Base-by-base conservation (phyloP, 2,797 vertebrate genomes). In the Phyllotis vaccarum region DNA sequence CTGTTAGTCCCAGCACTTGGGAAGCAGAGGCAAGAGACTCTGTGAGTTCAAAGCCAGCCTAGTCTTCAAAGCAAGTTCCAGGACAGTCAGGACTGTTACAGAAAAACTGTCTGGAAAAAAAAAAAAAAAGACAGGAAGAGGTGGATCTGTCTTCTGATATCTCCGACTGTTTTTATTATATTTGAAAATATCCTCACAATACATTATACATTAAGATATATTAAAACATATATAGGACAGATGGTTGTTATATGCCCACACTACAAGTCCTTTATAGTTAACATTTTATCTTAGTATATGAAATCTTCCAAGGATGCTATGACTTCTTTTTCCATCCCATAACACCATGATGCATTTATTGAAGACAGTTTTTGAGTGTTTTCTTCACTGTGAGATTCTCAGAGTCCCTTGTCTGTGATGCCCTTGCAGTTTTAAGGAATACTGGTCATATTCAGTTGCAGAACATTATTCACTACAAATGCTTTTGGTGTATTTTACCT, bases 321-420 rank as follows among this genome's bases (percentile, higher is more conserved):
- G 3, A 13, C 0, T 5, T 3, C 6, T 21, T n/a, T 5, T 58
- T 31, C 11, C 10, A 5, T 22, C 21, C 19, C 31, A 34, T 81
- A 22, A 27, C 7, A 49, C 17, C 46, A 1, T 46, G 3, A 49
- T 27, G 4, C 9, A 56, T 9, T 52, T 13, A 31, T 34, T 31
- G 8, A 1, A 6, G 5, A 0, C 0, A 6, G 2, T 16, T 34
- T 31, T 16, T 22, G 27, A 10, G 11, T 3, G 6, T 79, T 31
- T 52, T 58, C 3, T 46, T 5, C 6, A 31, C 9, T 49, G 5
- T 37, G n/a, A 54, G 21, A 31, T 16, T 83, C 60, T 31, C 5
- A 31, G 29, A 24, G 0, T 17, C 4, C 13, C 68, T 68, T 37
- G 21, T 56, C 24, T 40, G 46, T 10, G 10, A 81, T 3, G 6